Evolutionary conservation across 2,797 vertebrate genomes (phyloP), one percentile per base, ranked within the genome.

Genomic region (Sebastes elongatus): DNA sequence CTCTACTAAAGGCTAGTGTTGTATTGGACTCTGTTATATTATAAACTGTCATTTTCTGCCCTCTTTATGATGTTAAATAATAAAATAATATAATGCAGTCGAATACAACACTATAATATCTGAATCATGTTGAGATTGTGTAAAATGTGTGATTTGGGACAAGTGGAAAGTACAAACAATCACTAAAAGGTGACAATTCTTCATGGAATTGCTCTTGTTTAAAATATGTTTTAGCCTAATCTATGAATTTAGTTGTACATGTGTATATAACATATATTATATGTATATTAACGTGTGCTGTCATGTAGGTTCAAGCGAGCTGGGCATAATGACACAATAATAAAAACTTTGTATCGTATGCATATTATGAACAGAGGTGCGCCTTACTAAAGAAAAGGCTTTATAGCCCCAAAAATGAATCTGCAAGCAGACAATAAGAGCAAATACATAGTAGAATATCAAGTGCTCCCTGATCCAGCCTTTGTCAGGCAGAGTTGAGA

Each of bases 401-500:
- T 63, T 38, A 25, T 14, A 33, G 13, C 2, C 23, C 18, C 5
- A 10, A 66, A 78, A 71, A 33, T 27, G 7, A 79, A 86, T 71
- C 52, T 57, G 14, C 23, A 7, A 72, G 56, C 38, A 74, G 55
- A 76, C 74, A 85, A 76, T 82, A 61, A 78, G 65, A 83, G 67
- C 22, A 55, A 77, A 76, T 46, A 57, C 23, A 38, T 11, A 49
- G 71, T 4, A 32, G 79, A 86, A 82, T 64, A 74, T 65, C 10
- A 62, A 79, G 57, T 76, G 53, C 64, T 83, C 56, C 72, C 63
- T 62, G 79, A 80, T 80, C 74, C 62, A 80, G 73, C 69, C 70
- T 88, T 85, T 62, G 75, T 85, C 82, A 88, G 82, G 74, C 79
- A 65, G 70, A 81, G 69, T 30, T 55, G 75, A 80, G 82, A 76